These are phyloP conservation scores for Xanthia icteritia DNA, from an alignment of 2,888 invertebrate species.

Conservation along the genomic window DNA sequence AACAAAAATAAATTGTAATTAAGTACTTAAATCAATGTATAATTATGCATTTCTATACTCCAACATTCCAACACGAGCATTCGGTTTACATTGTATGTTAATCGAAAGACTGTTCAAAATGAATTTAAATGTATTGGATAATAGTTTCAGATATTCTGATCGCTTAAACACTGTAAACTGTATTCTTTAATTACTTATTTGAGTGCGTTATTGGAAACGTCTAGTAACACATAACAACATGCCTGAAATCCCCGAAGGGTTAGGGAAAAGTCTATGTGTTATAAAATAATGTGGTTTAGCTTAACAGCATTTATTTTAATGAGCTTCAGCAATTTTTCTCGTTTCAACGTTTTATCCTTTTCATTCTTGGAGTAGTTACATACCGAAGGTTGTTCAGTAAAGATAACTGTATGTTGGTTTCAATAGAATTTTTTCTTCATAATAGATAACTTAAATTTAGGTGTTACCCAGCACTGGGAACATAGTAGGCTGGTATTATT, in stretches of 20 bases:
- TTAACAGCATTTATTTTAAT: neutral
- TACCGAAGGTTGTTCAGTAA: neutral
- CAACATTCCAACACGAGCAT: conserved; percentile 1
- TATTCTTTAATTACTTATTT: neutral
- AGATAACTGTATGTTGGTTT: neutral
- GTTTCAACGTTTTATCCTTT: neutral
- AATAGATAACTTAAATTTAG: neutral
- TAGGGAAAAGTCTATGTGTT: neutral
- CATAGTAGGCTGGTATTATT: too few species aligned
- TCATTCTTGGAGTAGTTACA: neutral
- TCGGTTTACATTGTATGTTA: conserved; percentile 50
- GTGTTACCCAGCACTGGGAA: too few species aligned
- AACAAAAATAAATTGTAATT: neutral
- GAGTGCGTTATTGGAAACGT: neutral
- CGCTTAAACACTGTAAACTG: neutral
- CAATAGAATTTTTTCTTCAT: neutral
- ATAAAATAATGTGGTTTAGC: neutral
- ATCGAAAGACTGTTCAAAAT: conserved; percentile 25
- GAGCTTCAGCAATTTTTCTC: neutral
- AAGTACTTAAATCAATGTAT: neutral
- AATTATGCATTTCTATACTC: conserved; percentile 14
- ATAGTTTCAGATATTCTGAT: neutral
- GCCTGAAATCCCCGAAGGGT: neutral
- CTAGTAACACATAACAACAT: neutral
- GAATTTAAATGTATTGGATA: conserved; percentile 24